Percentiles rank a stretch among this genome's conserved stretches.
phyloP scores from a whole-genome alignment of 2,113 vertebrate species.

The Xenopus tropicalis region DNA sequence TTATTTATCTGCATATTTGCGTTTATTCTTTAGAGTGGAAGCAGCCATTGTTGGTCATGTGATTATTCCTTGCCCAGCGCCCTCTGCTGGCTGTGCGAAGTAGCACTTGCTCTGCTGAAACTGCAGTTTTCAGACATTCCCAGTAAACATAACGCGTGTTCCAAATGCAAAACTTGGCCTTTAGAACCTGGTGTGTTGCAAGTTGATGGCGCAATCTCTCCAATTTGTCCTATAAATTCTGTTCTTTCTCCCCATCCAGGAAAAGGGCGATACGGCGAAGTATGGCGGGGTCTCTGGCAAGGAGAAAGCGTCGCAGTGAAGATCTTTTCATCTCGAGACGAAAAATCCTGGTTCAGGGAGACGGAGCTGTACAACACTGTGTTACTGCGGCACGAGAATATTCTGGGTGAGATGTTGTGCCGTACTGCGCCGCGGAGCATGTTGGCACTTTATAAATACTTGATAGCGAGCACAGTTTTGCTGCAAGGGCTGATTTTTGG shows the following conservation, averaged over 20 bases:
- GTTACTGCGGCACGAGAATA: conserved; percentile 92
- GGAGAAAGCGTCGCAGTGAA: conserved; percentile 96
- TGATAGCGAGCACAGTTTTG: background rate
- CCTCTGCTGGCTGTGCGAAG: no score
- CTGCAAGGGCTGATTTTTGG: conserved; percentile 22
- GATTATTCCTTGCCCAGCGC: no score
- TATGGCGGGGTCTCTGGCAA: conserved; percentile 97
- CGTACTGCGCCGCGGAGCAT: background rate
- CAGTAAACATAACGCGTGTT: no score
- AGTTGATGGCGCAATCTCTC: no score
- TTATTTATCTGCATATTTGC: no score
- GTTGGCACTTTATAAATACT: background rate
- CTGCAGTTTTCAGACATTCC: no score
- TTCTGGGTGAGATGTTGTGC: conserved; percentile 73
- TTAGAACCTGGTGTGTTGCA: no score
- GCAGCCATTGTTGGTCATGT: no score
- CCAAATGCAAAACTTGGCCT: no score
- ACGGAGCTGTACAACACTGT: conserved; percentile 98
- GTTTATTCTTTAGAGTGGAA: no score
- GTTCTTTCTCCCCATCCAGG: conserved; percentile 58
- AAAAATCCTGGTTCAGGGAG: conserved; percentile 99
- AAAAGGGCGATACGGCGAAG: conserved; percentile 94
- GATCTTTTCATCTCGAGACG: conserved; percentile 96
- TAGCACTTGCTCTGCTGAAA: no score
- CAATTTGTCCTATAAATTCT: no score